Evolutionary conservation across 2,113 vertebrate species (phyloP), one percentile per base, ranked within the genome.

Genomic region (Caranx ignobilis): DNA sequence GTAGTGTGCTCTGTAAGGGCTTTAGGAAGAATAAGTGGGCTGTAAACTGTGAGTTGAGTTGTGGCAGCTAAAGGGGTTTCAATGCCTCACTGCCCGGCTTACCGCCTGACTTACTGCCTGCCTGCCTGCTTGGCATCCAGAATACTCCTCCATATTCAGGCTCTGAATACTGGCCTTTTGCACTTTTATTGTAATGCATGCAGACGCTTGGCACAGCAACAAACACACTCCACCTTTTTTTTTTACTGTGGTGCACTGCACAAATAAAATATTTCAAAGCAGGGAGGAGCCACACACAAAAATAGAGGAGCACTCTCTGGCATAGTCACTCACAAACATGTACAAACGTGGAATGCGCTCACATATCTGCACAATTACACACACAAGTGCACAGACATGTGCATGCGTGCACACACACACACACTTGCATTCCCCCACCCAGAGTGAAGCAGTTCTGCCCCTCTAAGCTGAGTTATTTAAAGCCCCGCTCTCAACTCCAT

Each of bases 401-500:
- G 39, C 39, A 69, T 35, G 31, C 55, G 35, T 34, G 67, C 71
- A 66, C 67, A 71, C n/a, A 82, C 63, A 35, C 71, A 63, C 71
- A 69, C 61, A 73, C 81, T 77, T 67, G 76, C 80, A 84, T 87
- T 83, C 63, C 85, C 86, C 91, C 87, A 91, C 89, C 89, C 92
- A 87, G 85, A 92, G 89, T 87, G 83, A 89, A 87, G 90, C 89
- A 91, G 88, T 91, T 93, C 88, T 94, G 89, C 90, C 92, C 91
- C 89, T 95, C 87, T 93, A 93, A 93, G 91, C 92, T 93, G 93
- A 94, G 93, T 95, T 95, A 95, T 95, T 95, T 95, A 95, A 95
- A 95, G 93, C 92, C 85, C 85, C 79, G 87, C 92, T 92, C 91
- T 95, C 89, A 89, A 94, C 93, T 94, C 93, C 90, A 88, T 94